Percentiles rank a stretch among this genome's conserved stretches.
phyloP scores from a whole-genome alignment of 1,140 invertebrate genomes.

The Chironomus striatipennis region DNA sequence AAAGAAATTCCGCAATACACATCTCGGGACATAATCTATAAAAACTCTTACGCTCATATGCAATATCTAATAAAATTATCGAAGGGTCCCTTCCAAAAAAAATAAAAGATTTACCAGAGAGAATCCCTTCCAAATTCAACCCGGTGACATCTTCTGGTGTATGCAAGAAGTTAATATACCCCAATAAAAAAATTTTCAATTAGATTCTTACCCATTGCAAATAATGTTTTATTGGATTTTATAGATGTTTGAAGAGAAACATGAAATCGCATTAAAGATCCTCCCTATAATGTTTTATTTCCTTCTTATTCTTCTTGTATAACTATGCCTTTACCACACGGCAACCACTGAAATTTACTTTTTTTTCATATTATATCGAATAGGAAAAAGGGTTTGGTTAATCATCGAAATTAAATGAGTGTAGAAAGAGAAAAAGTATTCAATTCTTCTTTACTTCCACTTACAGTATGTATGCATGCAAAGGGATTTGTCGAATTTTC shows the following conservation, averaged over 20 bases:
- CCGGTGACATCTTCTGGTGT: neutral
- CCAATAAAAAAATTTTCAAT: neutral
- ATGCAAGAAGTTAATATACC: neutral
- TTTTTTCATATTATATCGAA: neutral
- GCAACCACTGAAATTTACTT: conserved; percentile 15
- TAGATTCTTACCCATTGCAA: neutral
- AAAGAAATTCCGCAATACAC: no score
- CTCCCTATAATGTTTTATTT: neutral
- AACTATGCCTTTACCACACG: neutral
- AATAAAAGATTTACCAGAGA: no score
- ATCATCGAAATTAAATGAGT: neutral
- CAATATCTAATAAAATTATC: neutral
- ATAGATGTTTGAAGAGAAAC: neutral
- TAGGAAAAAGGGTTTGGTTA: conserved; percentile 1
- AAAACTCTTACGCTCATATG: no score
- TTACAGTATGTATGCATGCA: neutral
- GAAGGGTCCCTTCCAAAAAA: neutral
- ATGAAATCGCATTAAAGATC: neutral
- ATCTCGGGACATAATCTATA: no score
- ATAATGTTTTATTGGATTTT: conserved; percentile 21
- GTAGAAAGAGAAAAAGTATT: neutral
- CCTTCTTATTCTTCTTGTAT: no score
- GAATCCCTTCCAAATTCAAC: neutral
- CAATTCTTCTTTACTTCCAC: neutral
- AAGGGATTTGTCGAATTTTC: neutral